Base-by-base conservation (phyloP, 2,888 invertebrate species). In the Hypolimnas misippus region DNA sequence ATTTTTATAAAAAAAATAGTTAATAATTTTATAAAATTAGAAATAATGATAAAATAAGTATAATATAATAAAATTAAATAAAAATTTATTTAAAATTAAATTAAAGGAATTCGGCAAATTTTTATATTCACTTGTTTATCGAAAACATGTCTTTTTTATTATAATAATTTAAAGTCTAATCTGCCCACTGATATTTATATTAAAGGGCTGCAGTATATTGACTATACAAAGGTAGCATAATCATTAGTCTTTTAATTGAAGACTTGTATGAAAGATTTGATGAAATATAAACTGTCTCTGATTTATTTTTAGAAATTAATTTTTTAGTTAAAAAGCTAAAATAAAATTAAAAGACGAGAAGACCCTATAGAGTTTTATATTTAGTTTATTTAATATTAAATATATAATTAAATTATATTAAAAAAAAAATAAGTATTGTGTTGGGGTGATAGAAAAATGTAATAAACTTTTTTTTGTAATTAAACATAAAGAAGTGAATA, bases 101-200 rank as follows among this genome's bases (percentile, higher is more conserved):
- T 40, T 46, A 60, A 93, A 94, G 90, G 90, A 94, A 94, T 88
- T 94, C 89, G 93, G 93, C 94, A 94, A 94, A 93, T 77, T 71
- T 86, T 80, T 81, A 92, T 94, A 84, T 93, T 93, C 93, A 93
- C 93, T 93, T 95, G 95, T 95, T 95, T 95, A 95, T 87, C 94
- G 95, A 95, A 95, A 95, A 95, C 94, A 95, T 95, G 93, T 93
- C 93, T 93, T 95, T 93, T 93, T 91, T 93, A n/a, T n/a, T n/a
- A 54, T 16, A 53, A 68, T 70, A 71, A 71, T 73, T 70, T 70
- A 71, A 73, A 64, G 70, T 73, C 67, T 89, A 84, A 90, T 93
- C 95, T 96, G 95, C 95, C 94, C 95, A 93, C 93, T 95, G 95
- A 94, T 78, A 62, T 62, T 67, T 71, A 69, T 77, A 84, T 94